Conservation (phyloP, 2,888 invertebrate species). For the Liopterus haemorrhoidalis region DNA sequence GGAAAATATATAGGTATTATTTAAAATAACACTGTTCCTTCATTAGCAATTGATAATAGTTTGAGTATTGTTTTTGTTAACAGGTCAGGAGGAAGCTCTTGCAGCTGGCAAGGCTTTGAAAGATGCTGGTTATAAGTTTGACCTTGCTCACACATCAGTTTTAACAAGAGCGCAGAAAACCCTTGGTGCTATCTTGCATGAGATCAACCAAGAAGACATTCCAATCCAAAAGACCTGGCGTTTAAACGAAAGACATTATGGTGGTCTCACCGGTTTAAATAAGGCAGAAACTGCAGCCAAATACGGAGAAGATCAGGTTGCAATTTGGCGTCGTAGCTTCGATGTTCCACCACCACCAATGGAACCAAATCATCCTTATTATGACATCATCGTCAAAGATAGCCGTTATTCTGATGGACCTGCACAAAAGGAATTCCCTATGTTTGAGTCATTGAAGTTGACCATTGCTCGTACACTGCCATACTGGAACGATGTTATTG, state of each 20-base stretch:
- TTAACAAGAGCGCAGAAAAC: slow-evolving; percentile 58
- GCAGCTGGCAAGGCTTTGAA: slow-evolving; percentile 58
- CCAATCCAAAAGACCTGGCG: slow-evolving; percentile 56
- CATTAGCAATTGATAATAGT: slow-evolving; percentile 11
- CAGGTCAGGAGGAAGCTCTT: slow-evolving; percentile 54
- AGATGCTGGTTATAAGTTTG: slow-evolving; percentile 53
- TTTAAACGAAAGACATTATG: slow-evolving; percentile 61
- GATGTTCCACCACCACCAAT: slow-evolving; percentile 81
- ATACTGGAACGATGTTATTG: slow-evolving; percentile 82
- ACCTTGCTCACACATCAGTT: slow-evolving; percentile 59
- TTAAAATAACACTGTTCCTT: no score
- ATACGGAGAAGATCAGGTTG: slow-evolving; percentile 64
- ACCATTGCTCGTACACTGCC: slow-evolving; percentile 81
- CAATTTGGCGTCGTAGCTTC: slow-evolving; percentile 84
- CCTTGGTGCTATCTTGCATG: slow-evolving; percentile 52
- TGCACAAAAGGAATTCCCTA: slow-evolving; percentile 71
- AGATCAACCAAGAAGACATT: slow-evolving; percentile 52
- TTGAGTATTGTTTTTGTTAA: slow-evolving; percentile 16
- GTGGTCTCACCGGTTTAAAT: slow-evolving; percentile 60
- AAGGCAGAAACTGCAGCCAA: slow-evolving; percentile 62
- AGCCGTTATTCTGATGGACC: slow-evolving; percentile 64
- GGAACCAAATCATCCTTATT: slow-evolving; percentile 71
- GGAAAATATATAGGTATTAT: no score
- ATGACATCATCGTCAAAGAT: slow-evolving; percentile 72
- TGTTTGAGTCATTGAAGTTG: slow-evolving; percentile 76